Evolutionary conservation across 1,140 invertebrate species (phyloP), one percentile per base, ranked within the genome.

Genomic region (Vanessa tameamea): DNA sequence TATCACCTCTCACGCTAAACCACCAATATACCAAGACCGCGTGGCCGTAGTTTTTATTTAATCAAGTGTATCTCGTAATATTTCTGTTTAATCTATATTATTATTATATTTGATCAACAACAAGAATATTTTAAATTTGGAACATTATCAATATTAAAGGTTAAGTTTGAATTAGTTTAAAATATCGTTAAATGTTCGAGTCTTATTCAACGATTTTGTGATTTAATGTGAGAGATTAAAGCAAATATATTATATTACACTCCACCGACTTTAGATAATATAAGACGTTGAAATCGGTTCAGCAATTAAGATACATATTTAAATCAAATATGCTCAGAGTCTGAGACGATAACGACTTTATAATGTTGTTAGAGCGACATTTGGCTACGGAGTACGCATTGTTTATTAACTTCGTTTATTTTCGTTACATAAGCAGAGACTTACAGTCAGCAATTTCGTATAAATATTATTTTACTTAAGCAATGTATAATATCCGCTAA

Each of bases 151-250:
- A 43, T 43, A 43, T 31, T 31, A 6, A 31, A 31, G 26, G 26
- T 31, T 31, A 31, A 31, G 26, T 31, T 31, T 6, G 26, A 31
- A 3, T 31, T 20, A 20, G 20, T 20, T 20, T 37, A 1, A 37
- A 37, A 37, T 37, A 37, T 9, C 37, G 37, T 43, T 9, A 43
- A 43, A 20, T 26, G 4, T 20, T 57, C 20, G 9, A 53, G 12
- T 57, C 5, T 8, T 53, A 53, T 43, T 26, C 51, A 15, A 53
- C 51, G 14, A 11, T 51, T 66, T 15, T 53, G 47, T 63, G 59
- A 43, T 63, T 71, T 51, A 71, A 61, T 50, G 47, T 64, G 61
- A 71, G 26, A 70, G 69, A 50, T 64, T 7, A 53, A 48, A 71
- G 69, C 48, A 64, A 64, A 71, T 50, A 53, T 63, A 8, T 9